Conservation (phyloP, 2,888 invertebrate species). For the Parnassius orleans region DNA sequence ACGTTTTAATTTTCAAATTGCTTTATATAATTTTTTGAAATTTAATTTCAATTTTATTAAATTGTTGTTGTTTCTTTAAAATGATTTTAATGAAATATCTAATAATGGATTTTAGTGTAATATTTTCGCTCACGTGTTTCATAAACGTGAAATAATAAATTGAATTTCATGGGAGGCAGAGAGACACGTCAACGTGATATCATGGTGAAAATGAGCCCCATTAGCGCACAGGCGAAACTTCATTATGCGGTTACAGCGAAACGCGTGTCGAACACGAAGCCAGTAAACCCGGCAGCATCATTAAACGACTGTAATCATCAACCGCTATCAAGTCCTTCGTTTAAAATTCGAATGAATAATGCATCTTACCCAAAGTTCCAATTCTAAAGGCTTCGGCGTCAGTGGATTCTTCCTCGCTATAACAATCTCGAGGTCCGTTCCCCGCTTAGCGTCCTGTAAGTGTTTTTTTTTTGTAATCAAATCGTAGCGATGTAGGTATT, state of each 20-base stretch:
- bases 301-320: constrained; percentile 40
- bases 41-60: neutral
- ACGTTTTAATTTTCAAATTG: neutral
- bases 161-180: constrained; percentile 52
- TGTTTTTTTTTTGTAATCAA: neutral
- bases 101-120: neutral
- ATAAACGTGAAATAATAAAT: constrained; percentile 49
- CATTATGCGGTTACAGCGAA: constrained; percentile 67
- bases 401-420: constrained; percentile 90
- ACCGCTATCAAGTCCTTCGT: constrained; percentile 30
- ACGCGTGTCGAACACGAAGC: constrained; percentile 57
- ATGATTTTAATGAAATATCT: neutral
- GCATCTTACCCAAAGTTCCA: constrained; percentile 89
- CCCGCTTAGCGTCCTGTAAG: constrained; percentile 86
- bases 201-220: constrained; percentile 65
- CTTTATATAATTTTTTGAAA: too few relatives aligned
- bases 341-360: constrained; percentile 47
- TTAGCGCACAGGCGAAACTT: constrained; percentile 62
- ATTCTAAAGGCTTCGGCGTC: constrained; percentile 87
- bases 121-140: constrained; percentile 24
- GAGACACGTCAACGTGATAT: constrained; percentile 48
- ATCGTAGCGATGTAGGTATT: too few relatives aligned
- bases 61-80: neutral
- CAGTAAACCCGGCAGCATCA: constrained; percentile 52
- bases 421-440: constrained; percentile 90